These are phyloP conservation scores for Plebejus argus DNA, from an alignment of 2,888 invertebrate species.

Conservation along the genomic window DNA sequence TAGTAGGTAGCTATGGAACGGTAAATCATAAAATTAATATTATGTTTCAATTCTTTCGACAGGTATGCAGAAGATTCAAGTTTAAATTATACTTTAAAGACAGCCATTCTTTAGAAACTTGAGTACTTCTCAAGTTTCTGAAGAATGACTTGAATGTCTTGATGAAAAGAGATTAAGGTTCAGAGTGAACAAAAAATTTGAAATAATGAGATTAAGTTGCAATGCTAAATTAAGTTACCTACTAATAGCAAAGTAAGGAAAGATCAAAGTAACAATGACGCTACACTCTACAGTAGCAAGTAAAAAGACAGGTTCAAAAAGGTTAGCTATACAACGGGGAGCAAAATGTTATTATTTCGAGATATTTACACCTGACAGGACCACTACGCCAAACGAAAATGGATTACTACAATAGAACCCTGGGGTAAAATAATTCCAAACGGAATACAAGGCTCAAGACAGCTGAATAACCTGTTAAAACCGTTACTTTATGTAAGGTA, in stretches of 20 bases:
- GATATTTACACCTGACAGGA: not conserved
- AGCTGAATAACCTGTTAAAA: conserved; percentile 16
- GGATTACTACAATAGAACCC: not conserved
- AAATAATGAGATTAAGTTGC: not conserved
- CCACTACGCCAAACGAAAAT: not conserved
- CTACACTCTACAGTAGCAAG: not conserved
- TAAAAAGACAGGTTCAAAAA: conserved; percentile 2
- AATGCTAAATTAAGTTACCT: not conserved
- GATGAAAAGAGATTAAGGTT: no score
- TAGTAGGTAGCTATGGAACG: not conserved
- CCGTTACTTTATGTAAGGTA: conserved; percentile 12
- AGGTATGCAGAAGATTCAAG: no score
- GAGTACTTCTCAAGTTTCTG: no score
- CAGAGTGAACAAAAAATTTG: not conserved
- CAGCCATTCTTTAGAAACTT: no score
- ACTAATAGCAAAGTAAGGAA: not conserved
- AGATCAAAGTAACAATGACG: not conserved
- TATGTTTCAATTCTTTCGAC: no score
- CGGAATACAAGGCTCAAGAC: not conserved
- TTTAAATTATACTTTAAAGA: no score
- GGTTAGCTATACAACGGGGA: not conserved
- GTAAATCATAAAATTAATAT: no score
- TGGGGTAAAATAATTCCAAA: not conserved
- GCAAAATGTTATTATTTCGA: not conserved
- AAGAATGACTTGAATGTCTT: no score